Evolutionary conservation across 2,888 invertebrate species (phyloP), one percentile per base, ranked within the genome.

Genomic region (Neocrepidodera transversa): DNA sequence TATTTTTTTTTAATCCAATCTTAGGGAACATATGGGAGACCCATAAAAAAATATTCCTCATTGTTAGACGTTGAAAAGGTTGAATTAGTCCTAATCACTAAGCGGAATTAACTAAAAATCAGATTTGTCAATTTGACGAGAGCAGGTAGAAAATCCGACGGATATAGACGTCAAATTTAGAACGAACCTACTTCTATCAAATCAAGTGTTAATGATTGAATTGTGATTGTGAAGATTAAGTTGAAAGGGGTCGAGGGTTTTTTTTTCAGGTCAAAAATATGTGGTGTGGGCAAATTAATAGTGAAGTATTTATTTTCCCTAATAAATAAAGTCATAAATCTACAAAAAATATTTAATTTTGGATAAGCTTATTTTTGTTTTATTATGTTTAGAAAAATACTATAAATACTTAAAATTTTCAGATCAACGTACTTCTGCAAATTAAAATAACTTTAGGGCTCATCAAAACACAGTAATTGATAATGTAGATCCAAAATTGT

Each of bases 1-100:
- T 69, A 69, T n/a, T n/a, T 63, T 62, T 61, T n/a, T n/a, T n/a
- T n/a, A n/a, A n/a, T 62, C 65, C 58, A 58, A 36, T 50, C 60
- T 52, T 47, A 55, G 49, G 66, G 63, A 66, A 62, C 71, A 71
- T 71, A 74, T 73, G 74, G 74, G 66, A 71, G 66, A n/a, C 68
- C 69, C 54, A 10, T 32, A 49, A 26, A 36, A 50, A 55, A 32
- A 50, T 55, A 17, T 35, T 50, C 32, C 59, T 64, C 65, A 66
- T 64, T 69, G 66, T 68, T 63, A 66, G 63, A 58, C 65, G 73
- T 65, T 73, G 74, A 76, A 76, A 75, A 76, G 76, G 74, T 71
- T 73, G 69, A 72, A 73, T 74, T 72, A 69, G 69, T 60, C 62
- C 63, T 68, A 67, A 67, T 64, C n/a, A n/a, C 68, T 66, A 62